Conservation (phyloP, 35 echinoderm and acorn worm species). For the Ptychodera flava region DNA sequence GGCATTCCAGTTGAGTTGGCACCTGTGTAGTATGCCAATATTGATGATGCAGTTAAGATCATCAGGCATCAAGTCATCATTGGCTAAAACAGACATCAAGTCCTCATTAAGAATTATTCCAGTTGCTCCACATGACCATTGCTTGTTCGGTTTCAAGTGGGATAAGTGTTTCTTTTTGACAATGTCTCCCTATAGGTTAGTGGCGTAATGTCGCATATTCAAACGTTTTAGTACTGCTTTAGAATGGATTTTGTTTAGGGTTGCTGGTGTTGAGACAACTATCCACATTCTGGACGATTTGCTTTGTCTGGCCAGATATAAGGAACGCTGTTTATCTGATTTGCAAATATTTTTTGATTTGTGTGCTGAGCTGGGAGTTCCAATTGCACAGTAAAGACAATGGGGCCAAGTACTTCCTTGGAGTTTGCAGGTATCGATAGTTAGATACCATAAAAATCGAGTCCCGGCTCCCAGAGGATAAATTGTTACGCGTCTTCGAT, state of each 20-base stretch:
- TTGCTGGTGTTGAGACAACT: not conserved
- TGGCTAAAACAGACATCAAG: constrained; percentile 46
- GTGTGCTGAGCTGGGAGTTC: too few species aligned
- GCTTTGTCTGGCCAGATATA: too few species aligned
- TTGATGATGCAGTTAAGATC: too few species aligned
- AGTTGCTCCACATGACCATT: constrained; percentile 14
- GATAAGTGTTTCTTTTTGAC: constrained; percentile 8
- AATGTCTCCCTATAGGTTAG: constrained; percentile 17
- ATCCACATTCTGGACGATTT: constrained; percentile 14
- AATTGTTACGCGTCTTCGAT: not conserved
- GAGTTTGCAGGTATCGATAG: not conserved
- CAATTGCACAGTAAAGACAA: not conserved
- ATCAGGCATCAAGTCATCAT: constrained; percentile 33
- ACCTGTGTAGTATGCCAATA: too few species aligned
- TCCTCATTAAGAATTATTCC: constrained; percentile 37
- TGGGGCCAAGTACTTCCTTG: not conserved
- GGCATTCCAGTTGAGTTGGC: too few species aligned
- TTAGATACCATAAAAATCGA: not conserved
- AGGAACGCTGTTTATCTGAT: not conserved
- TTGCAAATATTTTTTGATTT: not conserved
- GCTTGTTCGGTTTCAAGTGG: constrained; percentile 27
- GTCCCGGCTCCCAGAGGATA: not conserved
- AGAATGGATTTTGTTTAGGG: too few species aligned
- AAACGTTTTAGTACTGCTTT: constrained; percentile 24
- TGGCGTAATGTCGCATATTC: constrained; percentile 13